Base-by-base conservation (phyloP, 1,140 invertebrate genomes). In the Drosophila jambulina region DNA sequence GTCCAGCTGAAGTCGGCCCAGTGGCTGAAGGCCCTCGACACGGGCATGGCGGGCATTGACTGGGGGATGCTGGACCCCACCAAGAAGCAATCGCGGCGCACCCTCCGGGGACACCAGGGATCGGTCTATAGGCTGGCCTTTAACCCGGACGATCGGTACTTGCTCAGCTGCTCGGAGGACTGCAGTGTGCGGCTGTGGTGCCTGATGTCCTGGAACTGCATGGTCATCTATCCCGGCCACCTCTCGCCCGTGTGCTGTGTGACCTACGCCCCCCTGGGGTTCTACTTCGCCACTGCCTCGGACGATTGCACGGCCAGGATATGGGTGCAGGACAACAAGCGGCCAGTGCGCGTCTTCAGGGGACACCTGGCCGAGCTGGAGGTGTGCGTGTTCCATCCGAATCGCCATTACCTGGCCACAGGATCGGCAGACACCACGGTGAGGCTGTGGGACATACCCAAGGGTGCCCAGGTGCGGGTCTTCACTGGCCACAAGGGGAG, bases 341-440 rank as follows among this genome's bases (percentile, higher is more conserved):
- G 63, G 2, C 60, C 84, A 0, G 9, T 51, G 2, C 59, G 72
- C 4, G 40, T 88, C 3, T 25, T 88, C 0, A 29, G n/a, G 12
- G 84, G 84, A 0, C 84, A 87, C 21, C 13, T 88, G 27, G 84
- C 72, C 0, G 72, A 75, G 8, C 42, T 87, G 3, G 38, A 17
- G 19, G 68, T 54, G n/a, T 83, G 77, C 19, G 4, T 61, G 1
- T 87, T 87, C 13, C 84, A 87, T 56, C 72, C 77, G 0, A 87
- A 88, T 49, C 51, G 81, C 8, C 68, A 78, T 9, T 88, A 87
- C 8, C 13, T 87, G 25, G 84, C 84, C 58, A 84, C 84, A 0
- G 84, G 80, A n/a, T 87, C 84, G 0, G 72, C 53, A 0, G 84
- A 87, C 19, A 58, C 70, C 27, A 87, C 84, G 0, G 74, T 84